Evolutionary conservation across 2,113 vertebrate species (phyloP).

Genomic region (Coptodon bakossiorum): DNA sequence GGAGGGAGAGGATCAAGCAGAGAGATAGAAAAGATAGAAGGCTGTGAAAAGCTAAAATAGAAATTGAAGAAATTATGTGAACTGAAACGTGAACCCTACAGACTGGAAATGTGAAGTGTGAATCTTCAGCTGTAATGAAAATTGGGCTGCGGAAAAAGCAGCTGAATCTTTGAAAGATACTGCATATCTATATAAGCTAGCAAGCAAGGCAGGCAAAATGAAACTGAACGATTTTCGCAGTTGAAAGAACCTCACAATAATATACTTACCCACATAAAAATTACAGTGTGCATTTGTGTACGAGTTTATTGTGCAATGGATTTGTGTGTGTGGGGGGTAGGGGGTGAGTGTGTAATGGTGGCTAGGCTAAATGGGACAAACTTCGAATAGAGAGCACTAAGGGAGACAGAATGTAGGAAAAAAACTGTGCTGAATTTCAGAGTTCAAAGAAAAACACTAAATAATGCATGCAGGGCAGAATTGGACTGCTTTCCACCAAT

Average conservation of each 20-base stretch:
- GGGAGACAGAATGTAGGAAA: constrained; percentile 41
- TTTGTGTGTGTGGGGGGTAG: background rate
- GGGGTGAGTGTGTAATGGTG: constrained; percentile 24
- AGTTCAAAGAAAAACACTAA: constrained; percentile 75
- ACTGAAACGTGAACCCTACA: background rate
- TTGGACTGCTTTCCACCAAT: constrained; percentile 71
- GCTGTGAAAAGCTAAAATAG: constrained; percentile 3
- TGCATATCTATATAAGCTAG: background rate
- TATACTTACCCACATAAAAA: constrained; percentile 19
- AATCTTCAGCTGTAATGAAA: background rate
- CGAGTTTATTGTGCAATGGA: constrained; percentile 29
- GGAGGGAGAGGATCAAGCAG: constrained; percentile 11
- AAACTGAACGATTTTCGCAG: background rate
- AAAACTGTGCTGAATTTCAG: constrained; percentile 62
- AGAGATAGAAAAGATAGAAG: constrained; percentile 3
- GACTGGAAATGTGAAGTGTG: background rate
- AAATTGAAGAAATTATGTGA: constrained; percentile 2
- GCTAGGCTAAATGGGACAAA: constrained; percentile 65
- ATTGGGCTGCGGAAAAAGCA: background rate
- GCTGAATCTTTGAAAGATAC: background rate
- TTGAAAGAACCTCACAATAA: constrained; percentile 18
- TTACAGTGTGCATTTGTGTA: constrained; percentile 21
- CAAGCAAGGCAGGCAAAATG: constrained; percentile 1
- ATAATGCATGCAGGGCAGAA: constrained; percentile 73
- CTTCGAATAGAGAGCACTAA: constrained; percentile 56